phyloP scores from a whole-genome alignment of 1,140 invertebrate species.

The Neotoxoptera formosana region DNA sequence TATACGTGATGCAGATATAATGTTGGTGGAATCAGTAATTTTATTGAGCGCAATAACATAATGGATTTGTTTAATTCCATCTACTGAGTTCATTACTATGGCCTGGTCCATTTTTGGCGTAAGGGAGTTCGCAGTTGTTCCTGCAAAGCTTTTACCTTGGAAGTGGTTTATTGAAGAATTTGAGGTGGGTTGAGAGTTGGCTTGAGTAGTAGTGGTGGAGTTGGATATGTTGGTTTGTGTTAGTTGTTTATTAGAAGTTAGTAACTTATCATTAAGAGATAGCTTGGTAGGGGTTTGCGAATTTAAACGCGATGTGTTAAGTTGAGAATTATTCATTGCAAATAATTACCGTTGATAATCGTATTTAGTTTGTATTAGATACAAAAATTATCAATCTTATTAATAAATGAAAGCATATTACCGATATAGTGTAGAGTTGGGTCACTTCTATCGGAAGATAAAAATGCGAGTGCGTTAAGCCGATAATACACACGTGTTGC shows the following conservation, averaged over 20 bases:
- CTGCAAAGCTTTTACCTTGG: neutral
- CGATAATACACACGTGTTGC: too few species aligned
- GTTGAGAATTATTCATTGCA: neutral
- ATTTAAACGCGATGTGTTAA: neutral
- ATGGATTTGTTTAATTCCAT: neutral
- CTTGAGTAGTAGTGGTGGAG: too few species aligned
- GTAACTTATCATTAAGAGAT: neutral
- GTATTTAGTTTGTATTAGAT: too few species aligned
- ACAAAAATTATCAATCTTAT: too few species aligned
- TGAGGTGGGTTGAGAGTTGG: neutral
- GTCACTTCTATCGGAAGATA: too few species aligned
- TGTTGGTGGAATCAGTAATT: neutral
- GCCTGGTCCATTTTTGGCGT: conserved; percentile 19
- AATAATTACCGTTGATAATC: neutral
- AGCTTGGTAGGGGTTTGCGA: neutral
- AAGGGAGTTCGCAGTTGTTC: neutral
- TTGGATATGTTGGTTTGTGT: too few species aligned
- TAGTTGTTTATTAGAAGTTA: too few species aligned
- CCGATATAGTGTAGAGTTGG: too few species aligned
- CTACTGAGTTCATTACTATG: neutral
- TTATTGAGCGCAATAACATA: neutral
- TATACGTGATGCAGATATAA: neutral
- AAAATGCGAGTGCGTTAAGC: too few species aligned
- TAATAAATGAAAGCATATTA: too few species aligned
- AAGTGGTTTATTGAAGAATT: neutral